Evolutionary conservation across 2,113 vertebrate species (phyloP), one percentile per base, ranked within the genome.

Genomic region (Puma concolor): DNA sequence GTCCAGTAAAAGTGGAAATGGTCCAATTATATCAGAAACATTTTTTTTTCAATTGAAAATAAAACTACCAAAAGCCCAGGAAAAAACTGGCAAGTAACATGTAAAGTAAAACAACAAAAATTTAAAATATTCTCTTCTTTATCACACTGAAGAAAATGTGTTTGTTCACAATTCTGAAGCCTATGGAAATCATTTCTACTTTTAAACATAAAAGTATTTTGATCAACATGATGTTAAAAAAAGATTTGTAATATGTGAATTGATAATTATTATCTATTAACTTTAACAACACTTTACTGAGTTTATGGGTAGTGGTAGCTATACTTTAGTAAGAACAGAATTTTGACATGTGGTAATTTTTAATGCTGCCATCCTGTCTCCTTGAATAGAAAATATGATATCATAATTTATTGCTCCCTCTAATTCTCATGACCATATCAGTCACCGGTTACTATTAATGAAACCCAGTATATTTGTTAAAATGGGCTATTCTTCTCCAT

Each of bases 151-250:
- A 77, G 1, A 19, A 95, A 93, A 90, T 74, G 0, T 60, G 1
- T 7, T 89, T 36, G 5, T 64, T 97, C 91, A 93, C 33, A 90
- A 80, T 88, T 92, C n/a, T 92, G 21, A 74, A 82, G 10, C 4
- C 12, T 44, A n/a, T 82, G 27, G 10, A 91, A 79, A 91, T 84
- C 4, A 74, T 66, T 95, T 81, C 23, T 85, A 57, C 50, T 81
- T 96, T 97, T 87, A 77, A 93, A 87, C 7, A 80, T 54, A 64
- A 87, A 86, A 44, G 8, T 54, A 71, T 74, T 96, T 93, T 85
- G 36, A 86, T 89, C 25, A 36, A 5, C 7, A 74, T 89, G 21
- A 66, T 69, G 0, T 48, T 88, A 31, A 80, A 57, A 57, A 80
- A 82, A 66, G 1, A 91, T 95, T 1, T 38, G 0, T 48, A 83